Evolutionary conservation across 2,888 invertebrate species (phyloP), one percentile per base, ranked within the genome.

Genomic region (Sabatieria punctata): DNA sequence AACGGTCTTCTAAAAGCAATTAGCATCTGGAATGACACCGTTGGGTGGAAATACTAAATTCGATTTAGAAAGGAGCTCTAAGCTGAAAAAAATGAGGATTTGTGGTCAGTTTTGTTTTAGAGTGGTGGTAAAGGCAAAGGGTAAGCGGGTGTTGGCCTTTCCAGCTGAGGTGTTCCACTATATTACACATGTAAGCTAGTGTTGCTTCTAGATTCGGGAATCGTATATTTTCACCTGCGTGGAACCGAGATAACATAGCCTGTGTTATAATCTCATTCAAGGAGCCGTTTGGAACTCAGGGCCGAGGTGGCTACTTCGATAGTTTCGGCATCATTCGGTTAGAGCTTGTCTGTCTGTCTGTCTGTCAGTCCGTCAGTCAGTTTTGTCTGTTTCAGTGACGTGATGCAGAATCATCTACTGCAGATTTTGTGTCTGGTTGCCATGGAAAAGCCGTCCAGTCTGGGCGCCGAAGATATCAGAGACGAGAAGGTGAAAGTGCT

Each of bases 361-460:
- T 25, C n/a, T 42, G 42, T 43, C 8, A 8, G 15, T 15, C 8
- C 15, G 8, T 49, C 41, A 38, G 24, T 27, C 52, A 51, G 45
- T 58, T 27, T 37, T 43, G 38, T 45, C 39, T 43, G 38, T 57
- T 59, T 18, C 57, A 77, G 97, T 39, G 97, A 97, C 73, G 91
- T 99, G 1, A 97, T 99, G 93, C 97, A 97, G 71, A 97, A 99
- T 69, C 97, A 97, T 71, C 72, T 97, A 55, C 72, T 99, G 55
- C 97, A 99, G 74, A 91, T 97, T 59, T 71, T 99, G 22, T 88
- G 89, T 15, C 73, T 97, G 53, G 84, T 91, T 54, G 95, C 95
- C 36, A 97, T 99, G 97, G 97, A 97, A 60, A 91, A 91, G 65
- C 97, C 97, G 1, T 82, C 84, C 1, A 80, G 85, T 18, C 77